phyloP scores from a whole-genome alignment of 2,888 invertebrate species.

The Bombylius discolor region DNA sequence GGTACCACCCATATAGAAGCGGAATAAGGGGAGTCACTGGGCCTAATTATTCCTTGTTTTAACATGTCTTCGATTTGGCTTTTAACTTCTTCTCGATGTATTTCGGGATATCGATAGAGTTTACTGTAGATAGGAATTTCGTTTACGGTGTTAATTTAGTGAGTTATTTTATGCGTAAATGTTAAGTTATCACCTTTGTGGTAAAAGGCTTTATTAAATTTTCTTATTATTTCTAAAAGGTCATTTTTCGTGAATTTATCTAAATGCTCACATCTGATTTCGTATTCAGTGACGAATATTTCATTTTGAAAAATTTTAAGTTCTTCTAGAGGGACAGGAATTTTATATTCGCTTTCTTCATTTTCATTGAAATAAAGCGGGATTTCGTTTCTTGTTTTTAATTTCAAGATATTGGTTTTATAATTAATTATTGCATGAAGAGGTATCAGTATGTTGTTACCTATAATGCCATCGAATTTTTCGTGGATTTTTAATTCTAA shows the following conservation, averaged over 20 bases:
- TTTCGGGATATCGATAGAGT: constrained; percentile 9
- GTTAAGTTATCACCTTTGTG: too few relatives aligned
- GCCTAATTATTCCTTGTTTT: too few relatives aligned
- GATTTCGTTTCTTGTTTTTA: constrained; percentile 1
- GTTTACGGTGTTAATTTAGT: too few relatives aligned
- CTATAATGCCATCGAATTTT: constrained; percentile 8
- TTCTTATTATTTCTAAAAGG: too few relatives aligned
- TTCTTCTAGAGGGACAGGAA: constrained; percentile 1
- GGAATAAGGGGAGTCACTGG: constrained; percentile 11
- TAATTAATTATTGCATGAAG: constrained; percentile 3
- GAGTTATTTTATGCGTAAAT: too few relatives aligned
- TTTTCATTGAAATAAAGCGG: constrained; percentile 4
- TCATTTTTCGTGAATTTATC: too few relatives aligned
- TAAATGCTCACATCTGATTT: too few relatives aligned
- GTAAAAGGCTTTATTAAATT: too few relatives aligned
- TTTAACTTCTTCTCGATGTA: constrained; percentile 6
- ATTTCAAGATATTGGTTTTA: background rate
- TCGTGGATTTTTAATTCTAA: constrained; percentile 7
- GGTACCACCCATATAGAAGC: constrained; percentile 9
- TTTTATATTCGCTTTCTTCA: constrained; percentile 1
- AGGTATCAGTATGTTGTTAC: background rate
- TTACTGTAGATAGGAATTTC: too few relatives aligned
- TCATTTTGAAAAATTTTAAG: too few relatives aligned
- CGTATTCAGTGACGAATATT: too few relatives aligned
- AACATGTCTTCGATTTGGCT: constrained; percentile 7